Evolutionary conservation across 2,888 invertebrate genomes (phyloP).

Genomic region (Malthinus flaveolus): DNA sequence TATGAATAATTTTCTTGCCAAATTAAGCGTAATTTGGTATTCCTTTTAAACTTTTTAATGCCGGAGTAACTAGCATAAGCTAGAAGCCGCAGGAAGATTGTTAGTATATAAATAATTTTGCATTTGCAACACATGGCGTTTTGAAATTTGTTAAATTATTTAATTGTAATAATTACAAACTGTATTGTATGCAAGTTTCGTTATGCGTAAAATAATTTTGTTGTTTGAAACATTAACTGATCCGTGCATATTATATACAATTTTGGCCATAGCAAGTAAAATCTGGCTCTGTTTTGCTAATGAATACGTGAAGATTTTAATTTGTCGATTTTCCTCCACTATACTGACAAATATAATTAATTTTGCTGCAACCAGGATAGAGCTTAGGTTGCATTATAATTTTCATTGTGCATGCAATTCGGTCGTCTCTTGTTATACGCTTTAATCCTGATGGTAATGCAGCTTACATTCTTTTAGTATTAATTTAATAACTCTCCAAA

Average conservation of each 20-base stretch:
- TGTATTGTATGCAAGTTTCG: slow-evolving; percentile 8
- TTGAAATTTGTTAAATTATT: background rate
- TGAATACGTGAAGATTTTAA: slow-evolving; percentile 27
- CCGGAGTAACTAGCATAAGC: too few species aligned
- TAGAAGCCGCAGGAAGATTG: too few species aligned
- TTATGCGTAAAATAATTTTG: slow-evolving; percentile 2
- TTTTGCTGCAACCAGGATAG: slow-evolving; percentile 35
- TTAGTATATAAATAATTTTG: too few species aligned
- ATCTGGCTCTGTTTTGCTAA: slow-evolving; percentile 21
- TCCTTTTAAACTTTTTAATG: too few species aligned
- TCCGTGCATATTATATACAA: slow-evolving; percentile 8
- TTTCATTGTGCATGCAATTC: slow-evolving; percentile 28
- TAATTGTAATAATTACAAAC: slow-evolving; percentile 1
- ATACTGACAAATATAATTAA: slow-evolving; percentile 36
- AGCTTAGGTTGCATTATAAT: slow-evolving; percentile 36
- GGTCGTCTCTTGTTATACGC: slow-evolving; percentile 26
- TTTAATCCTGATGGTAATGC: slow-evolving; percentile 28
- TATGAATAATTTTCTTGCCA: too few species aligned
- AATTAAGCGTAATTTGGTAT: too few species aligned
- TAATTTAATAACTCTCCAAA: slow-evolving; percentile 25
- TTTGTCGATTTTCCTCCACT: slow-evolving; percentile 33
- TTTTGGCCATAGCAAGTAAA: slow-evolving; percentile 26
- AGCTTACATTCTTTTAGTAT: slow-evolving; percentile 23
- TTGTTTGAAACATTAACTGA: slow-evolving; percentile 14
- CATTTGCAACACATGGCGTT: background rate